Evolutionary conservation across 2,797 vertebrate genomes (phyloP).

Genomic region (Kryptopterus vitreolus): DNA sequence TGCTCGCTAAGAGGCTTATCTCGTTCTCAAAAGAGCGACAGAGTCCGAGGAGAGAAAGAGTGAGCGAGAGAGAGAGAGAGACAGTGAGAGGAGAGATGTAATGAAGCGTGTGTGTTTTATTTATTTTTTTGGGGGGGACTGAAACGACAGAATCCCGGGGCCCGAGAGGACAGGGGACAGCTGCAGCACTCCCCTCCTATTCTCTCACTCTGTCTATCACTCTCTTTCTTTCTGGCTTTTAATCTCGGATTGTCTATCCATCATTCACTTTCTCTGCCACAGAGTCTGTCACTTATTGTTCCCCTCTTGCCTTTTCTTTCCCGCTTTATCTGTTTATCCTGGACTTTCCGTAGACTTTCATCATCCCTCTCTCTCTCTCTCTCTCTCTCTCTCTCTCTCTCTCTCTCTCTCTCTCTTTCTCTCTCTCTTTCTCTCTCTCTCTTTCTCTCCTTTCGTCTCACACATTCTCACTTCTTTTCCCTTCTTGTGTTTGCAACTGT

Average conservation of each 20-base stretch:
- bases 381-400: not conserved
- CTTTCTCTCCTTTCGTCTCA: not conserved
- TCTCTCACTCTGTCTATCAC: conserved; percentile 47
- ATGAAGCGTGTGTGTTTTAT: conserved; percentile 88
- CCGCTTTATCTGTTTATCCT: conserved; percentile 31
- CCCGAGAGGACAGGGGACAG: conserved; percentile 92
- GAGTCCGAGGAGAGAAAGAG: conserved; percentile 39
- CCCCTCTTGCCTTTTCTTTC: conserved; percentile 23
- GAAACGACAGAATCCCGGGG: conserved; percentile 97
- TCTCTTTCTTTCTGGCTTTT: conserved; percentile 54
- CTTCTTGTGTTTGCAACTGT: not conserved
- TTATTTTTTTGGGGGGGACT: conserved; percentile 85
- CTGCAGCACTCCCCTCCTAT: conserved; percentile 78
- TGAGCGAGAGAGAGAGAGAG: conserved; percentile 94
- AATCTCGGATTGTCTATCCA: conserved; percentile 46
- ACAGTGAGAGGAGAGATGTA: conserved; percentile 98
- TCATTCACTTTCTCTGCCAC: conserved; percentile 27
- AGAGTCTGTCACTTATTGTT: conserved; percentile 18
- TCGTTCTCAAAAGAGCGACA: conserved; percentile 85
- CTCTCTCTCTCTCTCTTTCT: conserved; percentile 40
- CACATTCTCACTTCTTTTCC: not conserved
- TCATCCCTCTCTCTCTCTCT: conserved; percentile 44
- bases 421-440: not conserved
- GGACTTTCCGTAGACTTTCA: not conserved
- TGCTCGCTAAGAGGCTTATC: conserved; percentile 99